phyloP scores from a whole-genome alignment of 30 jellyfish, hydroid and myxozoan genomes.

The Turritopsis rubra region DNA sequence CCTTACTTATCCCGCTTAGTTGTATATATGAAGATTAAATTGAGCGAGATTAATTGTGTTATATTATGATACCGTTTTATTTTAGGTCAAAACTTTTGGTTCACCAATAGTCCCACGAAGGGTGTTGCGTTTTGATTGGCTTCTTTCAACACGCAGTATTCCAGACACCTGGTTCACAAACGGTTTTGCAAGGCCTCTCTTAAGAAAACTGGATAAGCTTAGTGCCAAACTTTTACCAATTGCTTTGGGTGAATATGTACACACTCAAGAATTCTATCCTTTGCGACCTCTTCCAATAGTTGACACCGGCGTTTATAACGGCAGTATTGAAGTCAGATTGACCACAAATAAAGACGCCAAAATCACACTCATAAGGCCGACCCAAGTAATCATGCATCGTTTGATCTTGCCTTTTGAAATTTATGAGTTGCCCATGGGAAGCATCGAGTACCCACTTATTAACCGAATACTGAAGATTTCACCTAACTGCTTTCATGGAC shows the following conservation, averaged over 20 bases:
- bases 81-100: background rate
- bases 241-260: background rate
- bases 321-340: background rate
- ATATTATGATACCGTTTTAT: background rate
- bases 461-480: background rate
- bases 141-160: background rate
- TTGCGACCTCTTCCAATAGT: background rate
- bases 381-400: background rate
- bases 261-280: background rate
- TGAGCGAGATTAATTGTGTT: too few relatives aligned
- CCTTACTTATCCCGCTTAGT: too few relatives aligned
- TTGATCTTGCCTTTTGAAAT: background rate
- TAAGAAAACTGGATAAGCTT: background rate
- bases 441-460: background rate
- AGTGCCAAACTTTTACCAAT: background rate
- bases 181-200: background rate
- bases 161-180: background rate
- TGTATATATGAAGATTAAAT: background rate
- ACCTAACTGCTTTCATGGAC: constrained; percentile 6
- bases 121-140: background rate
- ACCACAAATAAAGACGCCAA: background rate
- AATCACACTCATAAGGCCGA: background rate
- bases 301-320: background rate
- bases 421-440: background rate
- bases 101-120: background rate